Evolutionary conservation across 2,113 vertebrate species (phyloP).

Genomic region (Phrynosoma blainvillii): DNA sequence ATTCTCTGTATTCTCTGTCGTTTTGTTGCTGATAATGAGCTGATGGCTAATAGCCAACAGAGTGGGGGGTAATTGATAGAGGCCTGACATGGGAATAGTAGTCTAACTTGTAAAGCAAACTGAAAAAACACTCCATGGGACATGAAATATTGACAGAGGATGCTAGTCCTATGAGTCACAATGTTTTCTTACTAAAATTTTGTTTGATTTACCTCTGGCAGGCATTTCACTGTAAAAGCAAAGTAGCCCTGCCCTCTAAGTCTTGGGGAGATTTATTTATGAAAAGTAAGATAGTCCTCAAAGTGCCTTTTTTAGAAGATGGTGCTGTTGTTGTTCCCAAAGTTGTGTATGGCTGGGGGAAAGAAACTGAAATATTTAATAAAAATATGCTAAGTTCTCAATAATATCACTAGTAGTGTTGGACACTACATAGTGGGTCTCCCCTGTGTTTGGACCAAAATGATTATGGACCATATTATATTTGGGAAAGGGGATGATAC

Average conservation of each 20-base stretch:
- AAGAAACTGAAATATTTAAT: slow-evolving; percentile 69
- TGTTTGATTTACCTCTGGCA: slow-evolving; percentile 52
- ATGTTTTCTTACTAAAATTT: neutral
- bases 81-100: neutral
- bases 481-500: slow-evolving; percentile 51
- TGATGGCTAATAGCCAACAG: slow-evolving; percentile 39
- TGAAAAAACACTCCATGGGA: slow-evolving; percentile 21
- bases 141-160: slow-evolving; percentile 19
- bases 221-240: slow-evolving; percentile 37
- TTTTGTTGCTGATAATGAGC: slow-evolving; percentile 41
- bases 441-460: slow-evolving; percentile 81
- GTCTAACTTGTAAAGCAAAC: slow-evolving; percentile 2
- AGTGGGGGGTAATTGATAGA: neutral
- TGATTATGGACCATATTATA: slow-evolving; percentile 60
- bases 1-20: slow-evolving; percentile 47
- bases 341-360: slow-evolving; percentile 73
- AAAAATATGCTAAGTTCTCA: slow-evolving; percentile 81
- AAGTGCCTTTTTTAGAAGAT: slow-evolving; percentile 98
- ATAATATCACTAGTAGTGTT: slow-evolving; percentile 70
- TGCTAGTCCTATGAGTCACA: slow-evolving; percentile 2
- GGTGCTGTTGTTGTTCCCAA: slow-evolving; percentile 86
- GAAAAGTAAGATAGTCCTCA: slow-evolving; percentile 81
- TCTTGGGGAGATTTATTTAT: slow-evolving; percentile 61
- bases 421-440: slow-evolving; percentile 77
- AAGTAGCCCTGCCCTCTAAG: slow-evolving; percentile 59